Conservation (phyloP, 1,140 invertebrate species). For the Heliconius eleuchia region DNA sequence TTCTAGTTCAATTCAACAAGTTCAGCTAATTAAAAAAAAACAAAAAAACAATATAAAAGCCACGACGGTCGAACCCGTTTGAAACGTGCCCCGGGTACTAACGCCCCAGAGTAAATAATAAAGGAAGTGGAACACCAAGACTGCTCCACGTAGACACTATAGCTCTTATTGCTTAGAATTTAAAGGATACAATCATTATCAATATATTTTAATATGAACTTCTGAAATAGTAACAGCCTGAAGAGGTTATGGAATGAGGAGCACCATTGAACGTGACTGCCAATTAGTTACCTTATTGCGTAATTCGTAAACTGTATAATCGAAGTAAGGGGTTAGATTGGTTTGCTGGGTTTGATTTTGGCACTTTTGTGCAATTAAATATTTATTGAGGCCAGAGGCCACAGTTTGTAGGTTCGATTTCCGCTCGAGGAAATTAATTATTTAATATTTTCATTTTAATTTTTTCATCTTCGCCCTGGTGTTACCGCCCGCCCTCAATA, state of each 20-base stretch:
- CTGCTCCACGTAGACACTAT: constrained; percentile 16
- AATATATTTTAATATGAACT: constrained; percentile 20
- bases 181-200: constrained; percentile 26
- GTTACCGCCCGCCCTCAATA: no score
- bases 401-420: no score
- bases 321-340: not conserved
- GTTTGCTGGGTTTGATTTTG: not conserved
- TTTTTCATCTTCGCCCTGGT: no score
- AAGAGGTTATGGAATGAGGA: constrained; percentile 33
- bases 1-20: constrained; percentile 39
- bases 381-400: not conserved
- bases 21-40: constrained; percentile 56
- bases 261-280: constrained; percentile 31
- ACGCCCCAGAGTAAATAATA: constrained; percentile 57
- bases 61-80: constrained; percentile 39
- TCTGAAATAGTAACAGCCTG: constrained; percentile 36
- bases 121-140: constrained; percentile 35
- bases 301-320: constrained; percentile 7
- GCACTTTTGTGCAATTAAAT: not conserved
- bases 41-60: constrained; percentile 53
- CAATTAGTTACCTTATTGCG: constrained; percentile 31
- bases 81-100: constrained; percentile 49
- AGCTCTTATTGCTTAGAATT: constrained; percentile 18
- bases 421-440: no score
- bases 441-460: no score